Base-by-base conservation (phyloP, 2,113 vertebrate genomes). In the Castor canadensis region DNA sequence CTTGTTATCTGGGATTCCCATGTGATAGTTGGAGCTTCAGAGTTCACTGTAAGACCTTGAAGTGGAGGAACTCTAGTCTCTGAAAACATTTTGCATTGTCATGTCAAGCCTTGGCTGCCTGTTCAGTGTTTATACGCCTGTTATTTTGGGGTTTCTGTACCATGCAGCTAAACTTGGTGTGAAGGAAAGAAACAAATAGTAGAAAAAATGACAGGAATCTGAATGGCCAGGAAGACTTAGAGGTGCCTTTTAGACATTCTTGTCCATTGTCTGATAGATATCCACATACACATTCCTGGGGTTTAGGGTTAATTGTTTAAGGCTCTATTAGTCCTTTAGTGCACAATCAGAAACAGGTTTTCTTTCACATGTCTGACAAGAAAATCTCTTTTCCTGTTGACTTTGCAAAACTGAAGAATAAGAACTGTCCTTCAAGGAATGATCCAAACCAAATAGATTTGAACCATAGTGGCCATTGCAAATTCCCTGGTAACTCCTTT, bases 231-330 rank as follows among this genome's bases (percentile, higher is more conserved):
- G 49, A 38, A 11, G 72, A 11, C 6, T 4, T 12, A 24, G 6
- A 11, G 0, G 2, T 6, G n/a, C 30, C 35, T 35, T 73, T 20
- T 26, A 26, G 22, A 52, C 19, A 9, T 3, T 35, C 49, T 2
- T 5, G 5, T 6, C 40, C 35, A 22, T 2, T 10, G 47, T n/a
- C 77, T 2, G 16, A 26, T 6, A 12, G 64, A 28, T 56, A 26
- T 7, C 7, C 28, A 28, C 0, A 32, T 9, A 17, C 49, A n/a
- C 40, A 28, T 0, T 45, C 2, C 30, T 3, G 22, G 26, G 35
- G 73, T 30, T 28, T 8, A 11, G 28, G 40, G 77, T 9, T 62
- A 30, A 77, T 26, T 15, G 35, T 24, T 58, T 12, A 47, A 66
- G 45, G 30, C 32, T 40, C 69, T 35, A 54, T 75, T 5, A 28